Conservation (phyloP, 2,888 invertebrate species). For the Aspidapion aeneum region DNA sequence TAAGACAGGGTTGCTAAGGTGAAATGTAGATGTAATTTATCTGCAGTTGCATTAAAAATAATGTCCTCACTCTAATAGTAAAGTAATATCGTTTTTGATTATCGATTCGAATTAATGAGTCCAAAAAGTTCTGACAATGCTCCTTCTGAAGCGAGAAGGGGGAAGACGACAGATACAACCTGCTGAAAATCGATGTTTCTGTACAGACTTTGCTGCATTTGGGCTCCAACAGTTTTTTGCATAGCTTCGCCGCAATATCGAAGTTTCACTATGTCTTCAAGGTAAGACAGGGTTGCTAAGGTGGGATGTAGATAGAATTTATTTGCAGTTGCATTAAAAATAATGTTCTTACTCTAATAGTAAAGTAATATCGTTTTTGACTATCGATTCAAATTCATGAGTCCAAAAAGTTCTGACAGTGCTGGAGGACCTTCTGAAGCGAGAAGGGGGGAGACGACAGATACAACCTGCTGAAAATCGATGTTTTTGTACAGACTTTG, state of each 20-base stretch:
- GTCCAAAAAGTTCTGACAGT: constrained; percentile 86
- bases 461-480: constrained; percentile 91
- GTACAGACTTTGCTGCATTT: constrained; percentile 92
- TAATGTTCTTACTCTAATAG: too few relatives aligned
- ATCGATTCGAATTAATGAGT: too few relatives aligned
- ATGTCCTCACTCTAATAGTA: too few relatives aligned
- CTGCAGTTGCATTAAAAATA: too few relatives aligned
- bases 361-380: too few relatives aligned
- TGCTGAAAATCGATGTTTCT: constrained; percentile 94
- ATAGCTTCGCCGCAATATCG: constrained; percentile 97
- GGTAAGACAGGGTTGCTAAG: too few relatives aligned
- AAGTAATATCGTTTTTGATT: too few relatives aligned
- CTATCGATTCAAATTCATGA: too few relatives aligned
- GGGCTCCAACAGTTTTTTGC: constrained; percentile 96
- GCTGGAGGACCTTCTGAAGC: constrained; percentile 79
- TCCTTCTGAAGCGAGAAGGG: constrained; percentile 77
- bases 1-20: too few relatives aligned
- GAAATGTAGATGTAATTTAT: too few relatives aligned
- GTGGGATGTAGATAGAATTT: too few relatives aligned
- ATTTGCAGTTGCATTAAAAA: too few relatives aligned
- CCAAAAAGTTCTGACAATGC: constrained; percentile 82
- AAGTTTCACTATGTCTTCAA: constrained; percentile 92
- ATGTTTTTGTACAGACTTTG: constrained; percentile 94
- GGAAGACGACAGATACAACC: constrained; percentile 76
- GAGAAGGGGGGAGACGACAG: constrained; percentile 71